Base-by-base conservation (phyloP, 2,888 invertebrate species). In the Fragum whitleyi region DNA sequence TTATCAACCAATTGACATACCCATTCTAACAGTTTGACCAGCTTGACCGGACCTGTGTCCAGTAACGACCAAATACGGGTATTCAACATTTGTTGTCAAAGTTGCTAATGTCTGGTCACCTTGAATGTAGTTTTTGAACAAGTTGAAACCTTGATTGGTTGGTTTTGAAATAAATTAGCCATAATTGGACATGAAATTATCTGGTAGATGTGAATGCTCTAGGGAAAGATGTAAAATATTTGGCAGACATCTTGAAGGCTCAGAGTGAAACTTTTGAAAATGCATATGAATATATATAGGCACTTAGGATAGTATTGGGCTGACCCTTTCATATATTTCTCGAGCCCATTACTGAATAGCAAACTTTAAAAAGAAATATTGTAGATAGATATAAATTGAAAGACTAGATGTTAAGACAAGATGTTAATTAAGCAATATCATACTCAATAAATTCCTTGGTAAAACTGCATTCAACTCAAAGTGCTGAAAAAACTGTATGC, bases 161-260 rank as follows among this genome's bases (percentile, higher is more conserved):
- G 32, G 26, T 74, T 74, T 65, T 1, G 47, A 77, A 68, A 78
- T 81, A 78, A 78, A 78, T 81, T 68, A 69, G 67, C 53, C 42
- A 75, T 78, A 81, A 81, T 75, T 77, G 77, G 77, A 29, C 65
- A 51, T 67, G 36, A 73, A 76, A 76, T 74, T 74, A 74, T 36
- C 74, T 53, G 74, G 74, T 74, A 65, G 74, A 65, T 67, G 55
- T 32, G 16, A 73, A 29, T 29, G 62, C 59, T 47, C 9, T 9
- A 32, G 70, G 55, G 70, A 65, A 42, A 19, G 36, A 65, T 42
- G 65, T 36, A 36, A 42, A 65, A 65, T 6, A 39, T 65, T 32
- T 39, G 19, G 19, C 16, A 19, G 47, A 36, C 32, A 36, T 36
- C 32, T 36, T 9, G n/a, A n/a, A n/a, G n/a, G n/a, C n/a, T n/a